Base-by-base conservation (phyloP, 2,113 vertebrate genomes). In the Oxygymnocypris stewartii region DNA sequence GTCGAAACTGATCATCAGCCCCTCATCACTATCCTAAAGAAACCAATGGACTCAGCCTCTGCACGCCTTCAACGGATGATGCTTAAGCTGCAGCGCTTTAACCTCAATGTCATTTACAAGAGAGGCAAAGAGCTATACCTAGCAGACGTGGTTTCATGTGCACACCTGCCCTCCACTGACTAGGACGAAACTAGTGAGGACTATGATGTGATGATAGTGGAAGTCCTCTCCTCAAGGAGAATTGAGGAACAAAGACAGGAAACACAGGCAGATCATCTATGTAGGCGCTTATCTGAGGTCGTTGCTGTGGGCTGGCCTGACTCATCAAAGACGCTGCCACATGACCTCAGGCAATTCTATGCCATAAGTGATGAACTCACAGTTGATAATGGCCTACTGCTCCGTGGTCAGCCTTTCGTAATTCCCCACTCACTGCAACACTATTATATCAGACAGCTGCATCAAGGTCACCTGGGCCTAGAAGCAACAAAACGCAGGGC, bases 111-210 rank as follows among this genome's bases (percentile, higher is more conserved):
- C 0, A 44, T 80, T 11, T 87, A 84, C 47, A 73, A 63, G 59
- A 28, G 35, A 35, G 86, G 75, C 28, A 84, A 79, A 65, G 73
- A 84, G 23, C 75, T 87, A 31, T 84, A 73, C 63, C 61, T 84
- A 25, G 63, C 74, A 37, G 82, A 84, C 13, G 16, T 28, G 6
- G 40, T 63, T n/a, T 83, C 85, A 23, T 16, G 67, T 57, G 85
- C 42, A 73, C 57, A 82, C 65, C 28, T 28, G 63, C 28, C 28
- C 28, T 31, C 28, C 28, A 31, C 28, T 31, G 28, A 31, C 28
- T 31, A 2, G 28, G 28, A 31, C 28, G 28, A 31, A 31, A 31
- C 28, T 31, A 31, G 28, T 31, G 28, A 31, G 28, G 28, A 31
- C 28, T 31, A 31, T 31, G 28, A 31, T 31, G 28, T 31, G 28